Evolutionary conservation across 2,113 vertebrate species (phyloP).

Genomic region (Ammodytes marinus): DNA sequence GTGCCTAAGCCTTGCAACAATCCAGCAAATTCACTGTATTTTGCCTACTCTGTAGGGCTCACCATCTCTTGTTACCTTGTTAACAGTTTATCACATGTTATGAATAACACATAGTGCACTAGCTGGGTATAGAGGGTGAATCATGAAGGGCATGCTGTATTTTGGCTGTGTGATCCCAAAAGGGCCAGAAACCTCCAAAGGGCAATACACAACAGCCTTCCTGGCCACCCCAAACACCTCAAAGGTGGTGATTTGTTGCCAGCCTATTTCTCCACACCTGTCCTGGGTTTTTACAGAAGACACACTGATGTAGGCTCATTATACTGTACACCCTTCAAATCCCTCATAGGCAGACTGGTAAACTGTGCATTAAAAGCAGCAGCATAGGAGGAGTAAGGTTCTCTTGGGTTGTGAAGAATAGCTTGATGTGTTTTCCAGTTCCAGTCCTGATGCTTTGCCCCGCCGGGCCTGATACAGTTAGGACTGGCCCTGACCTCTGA

Average conservation of each 20-base stretch:
- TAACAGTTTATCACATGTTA: too few relatives aligned
- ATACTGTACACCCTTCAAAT: background rate
- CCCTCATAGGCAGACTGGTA: background rate
- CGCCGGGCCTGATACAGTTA: background rate
- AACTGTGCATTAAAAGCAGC: background rate
- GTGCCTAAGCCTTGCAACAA: too few relatives aligned
- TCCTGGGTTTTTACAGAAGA: background rate
- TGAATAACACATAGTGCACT: background rate
- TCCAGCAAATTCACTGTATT: too few relatives aligned
- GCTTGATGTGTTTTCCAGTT: background rate
- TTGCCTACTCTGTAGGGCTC: too few relatives aligned
- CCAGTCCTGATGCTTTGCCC: background rate
- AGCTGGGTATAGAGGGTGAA: background rate
- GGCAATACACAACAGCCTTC: too few relatives aligned
- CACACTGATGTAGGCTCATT: background rate
- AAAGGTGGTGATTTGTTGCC: background rate
- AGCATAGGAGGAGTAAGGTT: background rate
- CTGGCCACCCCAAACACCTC: background rate
- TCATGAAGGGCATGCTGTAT: background rate
- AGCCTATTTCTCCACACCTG: background rate
- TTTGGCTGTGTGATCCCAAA: background rate
- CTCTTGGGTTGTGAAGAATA: background rate
- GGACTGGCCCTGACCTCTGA: constrained; percentile 14
- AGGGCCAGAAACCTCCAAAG: background rate
- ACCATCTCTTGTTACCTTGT: background rate